phyloP scores from a whole-genome alignment of 2,797 vertebrate species.

The Sorex maritimensis region DNA sequence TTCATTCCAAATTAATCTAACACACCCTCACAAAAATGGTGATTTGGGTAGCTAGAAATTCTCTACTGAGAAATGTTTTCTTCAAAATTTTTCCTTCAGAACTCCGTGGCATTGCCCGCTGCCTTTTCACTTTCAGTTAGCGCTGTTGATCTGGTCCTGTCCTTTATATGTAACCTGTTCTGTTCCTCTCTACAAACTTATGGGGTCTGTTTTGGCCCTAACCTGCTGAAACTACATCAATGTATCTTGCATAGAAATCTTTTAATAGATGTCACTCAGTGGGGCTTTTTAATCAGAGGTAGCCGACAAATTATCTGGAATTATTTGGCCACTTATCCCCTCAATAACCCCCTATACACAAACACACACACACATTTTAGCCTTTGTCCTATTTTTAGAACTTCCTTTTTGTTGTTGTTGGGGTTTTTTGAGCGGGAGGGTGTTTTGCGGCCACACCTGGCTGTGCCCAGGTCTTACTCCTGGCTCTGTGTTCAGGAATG shows the following conservation, averaged over 20 bases:
- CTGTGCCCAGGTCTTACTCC: too few relatives aligned
- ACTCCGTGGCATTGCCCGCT: neutral
- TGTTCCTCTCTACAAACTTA: neutral
- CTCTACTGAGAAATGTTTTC: neutral
- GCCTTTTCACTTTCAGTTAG: neutral
- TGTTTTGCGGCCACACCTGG: too few relatives aligned
- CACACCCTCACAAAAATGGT: neutral
- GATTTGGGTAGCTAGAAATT: neutral
- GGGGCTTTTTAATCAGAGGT: neutral
- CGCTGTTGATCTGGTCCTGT: too few relatives aligned
- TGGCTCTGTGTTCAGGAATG: too few relatives aligned
- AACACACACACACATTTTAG: neutral
- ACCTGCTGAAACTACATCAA: neutral
- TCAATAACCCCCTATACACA: neutral
- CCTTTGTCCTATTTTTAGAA: neutral
- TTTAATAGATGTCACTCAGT: neutral
- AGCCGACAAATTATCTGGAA: conserved; percentile 11
- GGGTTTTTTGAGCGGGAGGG: too few relatives aligned
- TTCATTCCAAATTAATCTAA: neutral
- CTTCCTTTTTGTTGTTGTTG: too few relatives aligned
- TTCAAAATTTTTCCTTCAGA: neutral
- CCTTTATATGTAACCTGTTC: neutral
- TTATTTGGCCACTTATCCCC: conserved; percentile 8
- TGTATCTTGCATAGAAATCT: neutral
- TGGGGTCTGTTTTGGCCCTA: neutral